Conservation (phyloP, 2,888 invertebrate species). For the Sminthurinus aureus region DNA sequence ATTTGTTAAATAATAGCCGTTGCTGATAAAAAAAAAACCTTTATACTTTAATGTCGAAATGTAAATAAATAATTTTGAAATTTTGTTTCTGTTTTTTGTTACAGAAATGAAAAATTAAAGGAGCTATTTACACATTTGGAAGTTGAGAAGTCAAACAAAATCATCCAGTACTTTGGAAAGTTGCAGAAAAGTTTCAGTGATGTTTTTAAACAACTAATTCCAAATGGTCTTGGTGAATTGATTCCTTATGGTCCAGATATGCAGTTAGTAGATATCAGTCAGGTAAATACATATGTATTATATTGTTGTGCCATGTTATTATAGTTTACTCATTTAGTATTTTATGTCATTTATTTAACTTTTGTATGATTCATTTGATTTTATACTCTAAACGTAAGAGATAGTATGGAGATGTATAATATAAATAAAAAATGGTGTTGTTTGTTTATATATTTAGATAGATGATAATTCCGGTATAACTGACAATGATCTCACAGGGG, state of each 20-base stretch:
- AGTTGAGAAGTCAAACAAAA: background rate
- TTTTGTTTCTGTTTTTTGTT: too few species aligned
- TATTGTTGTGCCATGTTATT: background rate
- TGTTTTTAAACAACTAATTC: constrained; percentile 49
- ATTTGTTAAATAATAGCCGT: background rate
- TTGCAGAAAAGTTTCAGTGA: constrained; percentile 47
- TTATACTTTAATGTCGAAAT: background rate
- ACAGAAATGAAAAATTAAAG: too few species aligned
- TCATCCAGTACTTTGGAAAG: constrained; percentile 14
- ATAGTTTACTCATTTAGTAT: background rate
- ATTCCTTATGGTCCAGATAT: constrained; percentile 15
- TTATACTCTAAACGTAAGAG: background rate
- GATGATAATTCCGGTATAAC: background rate
- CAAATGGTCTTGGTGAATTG: constrained; percentile 46
- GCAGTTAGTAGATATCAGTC: background rate
- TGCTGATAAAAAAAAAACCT: too few species aligned
- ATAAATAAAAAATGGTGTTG: too few species aligned
- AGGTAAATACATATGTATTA: background rate
- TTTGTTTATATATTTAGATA: background rate
- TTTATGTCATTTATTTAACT: background rate
- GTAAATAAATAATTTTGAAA: background rate
- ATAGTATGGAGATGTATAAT: background rate
- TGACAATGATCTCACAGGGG: constrained; percentile 39
- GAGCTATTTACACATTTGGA: background rate
- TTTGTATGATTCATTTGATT: background rate